Conservation (phyloP, 2,888 invertebrate species). For the Cosmorhoe ocellata region DNA sequence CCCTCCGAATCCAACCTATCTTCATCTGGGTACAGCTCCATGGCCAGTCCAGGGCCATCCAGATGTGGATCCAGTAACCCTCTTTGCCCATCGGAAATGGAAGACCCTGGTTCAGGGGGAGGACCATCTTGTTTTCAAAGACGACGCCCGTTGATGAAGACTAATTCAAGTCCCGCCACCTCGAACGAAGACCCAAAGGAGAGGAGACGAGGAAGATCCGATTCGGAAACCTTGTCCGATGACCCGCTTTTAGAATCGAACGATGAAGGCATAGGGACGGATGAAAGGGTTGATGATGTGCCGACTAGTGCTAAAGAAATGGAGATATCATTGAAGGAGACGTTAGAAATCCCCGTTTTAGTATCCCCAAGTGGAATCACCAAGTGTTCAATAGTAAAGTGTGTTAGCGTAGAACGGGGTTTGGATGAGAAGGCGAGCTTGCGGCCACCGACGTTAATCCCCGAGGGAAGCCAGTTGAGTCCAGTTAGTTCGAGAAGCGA, state of each 20-base stretch:
- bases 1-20: slow-evolving; percentile 92
- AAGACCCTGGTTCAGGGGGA: slow-evolving; percentile 85
- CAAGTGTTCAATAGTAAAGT: slow-evolving; percentile 80
- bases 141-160: slow-evolving; percentile 84
- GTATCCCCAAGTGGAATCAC: slow-evolving; percentile 77
- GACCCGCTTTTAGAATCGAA: slow-evolving; percentile 87
- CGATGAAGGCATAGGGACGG: slow-evolving; percentile 90
- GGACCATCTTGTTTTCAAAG: slow-evolving; percentile 80
- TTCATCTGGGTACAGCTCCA: slow-evolving; percentile 92
- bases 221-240: slow-evolving; percentile 89
- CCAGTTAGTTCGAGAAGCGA: slow-evolving; percentile 91
- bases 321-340: slow-evolving; percentile 70
- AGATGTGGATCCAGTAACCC: slow-evolving; percentile 92
- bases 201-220: slow-evolving; percentile 84
- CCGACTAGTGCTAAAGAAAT: slow-evolving; percentile 86
- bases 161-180: slow-evolving; percentile 77
- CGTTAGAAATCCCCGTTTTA: slow-evolving; percentile 71
- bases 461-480: slow-evolving; percentile 83
- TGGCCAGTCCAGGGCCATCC: slow-evolving; percentile 92
- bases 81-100: slow-evolving; percentile 88
- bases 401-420: slow-evolving; percentile 79
- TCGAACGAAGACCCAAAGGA: slow-evolving; percentile 73
- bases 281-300: slow-evolving; percentile 88
- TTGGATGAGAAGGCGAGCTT: slow-evolving; percentile 74
- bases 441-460: slow-evolving; percentile 79